Base-by-base conservation (phyloP, 2,888 invertebrate species). In the Campoplex capitator region DNA sequence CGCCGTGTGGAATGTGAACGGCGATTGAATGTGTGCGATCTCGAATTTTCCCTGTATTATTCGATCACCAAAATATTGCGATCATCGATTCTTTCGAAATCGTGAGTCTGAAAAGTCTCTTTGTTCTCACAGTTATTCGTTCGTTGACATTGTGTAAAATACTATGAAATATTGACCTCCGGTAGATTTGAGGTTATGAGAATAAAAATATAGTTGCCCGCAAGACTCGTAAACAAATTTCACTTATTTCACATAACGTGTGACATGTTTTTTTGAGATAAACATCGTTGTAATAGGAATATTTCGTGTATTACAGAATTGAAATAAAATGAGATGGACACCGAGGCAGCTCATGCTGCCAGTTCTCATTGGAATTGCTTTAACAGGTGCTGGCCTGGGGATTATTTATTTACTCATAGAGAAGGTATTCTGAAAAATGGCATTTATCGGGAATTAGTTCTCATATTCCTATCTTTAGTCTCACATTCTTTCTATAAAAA, bases 321-420 rank as follows among this genome's bases (percentile, higher is more conserved):
- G 45, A 45, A 62, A 45, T 9, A 92, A 88, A 86, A 94, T 92
- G 93, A 90, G 75, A 83, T 89, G 90, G 88, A 77, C 89, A 42
- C 83, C 90, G 8, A 89, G 87, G 73, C 91, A 91, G 75, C 85
- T 93, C 8, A 74, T 92, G 45, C 35, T 96, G 86, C 96, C 97
- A 51, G 91, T 97, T 56, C 95, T 96, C 68, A 93, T 97, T 32
- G 97, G 97, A 18, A 93, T 97, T 78, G 96, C 97, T 0, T 92
- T 97, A 84, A 96, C 97, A 89, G 96, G 97, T n/a, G 95, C 97
- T 28, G 96, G 97, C 87, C 96, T 97, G 23, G 96, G 97, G 90
- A 95, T 97, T 88, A 94, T 97, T 2, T 97, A 97, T 94, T 95
- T 96, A 86, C 94, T 97, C 65, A 96, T 96, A 84, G 96, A 96